These are phyloP conservation scores for Escarpia spicata DNA, from an alignment of 2,888 invertebrate species.

Conservation along the genomic window DNA sequence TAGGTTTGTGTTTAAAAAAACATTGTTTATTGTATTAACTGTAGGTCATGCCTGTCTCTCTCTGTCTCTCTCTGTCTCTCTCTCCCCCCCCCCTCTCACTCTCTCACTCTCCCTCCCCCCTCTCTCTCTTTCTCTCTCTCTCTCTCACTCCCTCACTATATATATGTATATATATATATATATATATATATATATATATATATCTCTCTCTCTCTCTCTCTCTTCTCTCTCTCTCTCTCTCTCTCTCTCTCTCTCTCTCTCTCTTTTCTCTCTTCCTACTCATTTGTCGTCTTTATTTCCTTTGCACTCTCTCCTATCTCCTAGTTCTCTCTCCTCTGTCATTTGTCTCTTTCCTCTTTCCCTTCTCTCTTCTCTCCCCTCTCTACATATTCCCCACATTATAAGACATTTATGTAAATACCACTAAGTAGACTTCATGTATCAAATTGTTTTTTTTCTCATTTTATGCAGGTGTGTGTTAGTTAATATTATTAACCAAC, in stretches of 20 bases:
- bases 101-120: no score
- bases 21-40: not conserved
- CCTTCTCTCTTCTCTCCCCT: not conserved
- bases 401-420: no score
- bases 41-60: not conserved
- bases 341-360: not conserved
- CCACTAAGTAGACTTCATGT: no score
- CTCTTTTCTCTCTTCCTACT: not conserved
- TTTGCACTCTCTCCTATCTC: not conserved
- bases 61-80: not conserved
- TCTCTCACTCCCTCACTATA: no score
- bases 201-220: not conserved
- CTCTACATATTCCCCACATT: not conserved
- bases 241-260: not conserved
- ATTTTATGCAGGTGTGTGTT: no score
- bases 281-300: not conserved
- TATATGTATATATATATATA: no score
- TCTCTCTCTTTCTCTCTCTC: no score
- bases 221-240: not conserved
- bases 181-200: no score
- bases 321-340: not conserved
- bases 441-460: no score
- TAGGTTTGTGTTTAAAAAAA: not conserved
- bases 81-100: no score
- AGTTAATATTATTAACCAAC: not conserved